These are phyloP conservation scores for Tachysurus fulvidraco DNA, from an alignment of 2,113 vertebrate genomes.

Conservation along the genomic window DNA sequence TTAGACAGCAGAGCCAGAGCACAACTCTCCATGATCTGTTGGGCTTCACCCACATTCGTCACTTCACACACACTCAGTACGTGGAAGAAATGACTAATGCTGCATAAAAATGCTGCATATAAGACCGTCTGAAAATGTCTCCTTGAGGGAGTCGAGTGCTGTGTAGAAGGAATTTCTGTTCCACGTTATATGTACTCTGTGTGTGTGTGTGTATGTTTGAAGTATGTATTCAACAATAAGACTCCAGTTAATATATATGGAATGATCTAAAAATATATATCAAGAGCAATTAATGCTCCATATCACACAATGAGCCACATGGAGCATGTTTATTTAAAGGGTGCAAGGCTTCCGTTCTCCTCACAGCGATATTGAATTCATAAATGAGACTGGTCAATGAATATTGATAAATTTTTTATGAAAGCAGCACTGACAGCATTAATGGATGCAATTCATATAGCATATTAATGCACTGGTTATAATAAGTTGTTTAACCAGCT, in stretches of 20 bases:
- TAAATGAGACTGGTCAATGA: background rate
- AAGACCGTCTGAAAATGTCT: slow-evolving; percentile 10
- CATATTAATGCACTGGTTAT: background rate
- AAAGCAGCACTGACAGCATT: background rate
- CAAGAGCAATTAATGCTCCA: background rate
- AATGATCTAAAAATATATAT: background rate
- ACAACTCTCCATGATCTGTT: slow-evolving; percentile 16
- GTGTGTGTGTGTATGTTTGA: background rate
- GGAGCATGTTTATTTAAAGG: background rate
- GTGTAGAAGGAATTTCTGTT: background rate
- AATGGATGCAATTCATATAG: background rate
- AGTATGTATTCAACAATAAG: background rate
- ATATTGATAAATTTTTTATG: background rate
- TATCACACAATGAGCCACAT: background rate
- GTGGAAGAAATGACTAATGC: slow-evolving; percentile 46
- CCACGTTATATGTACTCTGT: background rate
- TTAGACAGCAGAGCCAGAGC: background rate
- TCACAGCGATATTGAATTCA: background rate
- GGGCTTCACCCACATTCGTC: slow-evolving; percentile 21
- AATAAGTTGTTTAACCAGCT: background rate
- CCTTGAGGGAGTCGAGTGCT: background rate
- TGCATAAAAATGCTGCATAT: slow-evolving; percentile 16
- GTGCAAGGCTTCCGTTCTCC: background rate
- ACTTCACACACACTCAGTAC: slow-evolving; percentile 18
- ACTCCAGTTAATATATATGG: background rate